Evolutionary conservation across 2,888 invertebrate species (phyloP), one percentile per base, ranked within the genome.

Genomic region (Listrodromus nycthemerus): DNA sequence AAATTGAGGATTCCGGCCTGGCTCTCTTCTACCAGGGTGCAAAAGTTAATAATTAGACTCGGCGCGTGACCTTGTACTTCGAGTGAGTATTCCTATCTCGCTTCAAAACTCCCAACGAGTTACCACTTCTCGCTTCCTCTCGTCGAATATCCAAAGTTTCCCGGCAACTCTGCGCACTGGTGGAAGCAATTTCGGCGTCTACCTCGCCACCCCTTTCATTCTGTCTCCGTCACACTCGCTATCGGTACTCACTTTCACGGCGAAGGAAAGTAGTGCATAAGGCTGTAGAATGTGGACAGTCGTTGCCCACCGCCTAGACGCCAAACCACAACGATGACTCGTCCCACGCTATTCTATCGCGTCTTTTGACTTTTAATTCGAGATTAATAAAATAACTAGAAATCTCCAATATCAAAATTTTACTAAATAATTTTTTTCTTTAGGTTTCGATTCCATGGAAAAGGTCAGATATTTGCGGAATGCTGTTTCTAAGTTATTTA

Each of bases 21-120:
- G 74, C 65, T 33, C 77, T 76, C 75, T 81, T 69, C 76, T 63
- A 71, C 70, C 83, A 41, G 45, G 30, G 79, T 71, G 88, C 86
- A 90, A 91, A 92, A 92, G 93, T 92, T 93, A 90, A 92, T 93
- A 92, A 93, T 93, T 91, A 91, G 90, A 91, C 89, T 89, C 88
- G 90, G 91, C 92, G 92, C 92, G 91, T 93, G 93, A 93, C 92
- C 93, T 93, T 93, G 93, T 91, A 92, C 91, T 90, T 86, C 85
- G 87, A 88, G 87, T 83, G 87, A 88, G 87, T 83, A 86, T 87
- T 88, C 88, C 83, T 75, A 79, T 84, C 82, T 77, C 82, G 50
- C 76, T 71, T 71, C 63, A 77, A 52, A 45, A 70, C 66, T 83
- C 86, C 80, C 74, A 73, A 76, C 50, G 73, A 77, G 80, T 52